Evolutionary conservation across 2,797 vertebrate species (phyloP), one percentile per base, ranked within the genome.

Genomic region (Rhyacichthys aspro): DNA sequence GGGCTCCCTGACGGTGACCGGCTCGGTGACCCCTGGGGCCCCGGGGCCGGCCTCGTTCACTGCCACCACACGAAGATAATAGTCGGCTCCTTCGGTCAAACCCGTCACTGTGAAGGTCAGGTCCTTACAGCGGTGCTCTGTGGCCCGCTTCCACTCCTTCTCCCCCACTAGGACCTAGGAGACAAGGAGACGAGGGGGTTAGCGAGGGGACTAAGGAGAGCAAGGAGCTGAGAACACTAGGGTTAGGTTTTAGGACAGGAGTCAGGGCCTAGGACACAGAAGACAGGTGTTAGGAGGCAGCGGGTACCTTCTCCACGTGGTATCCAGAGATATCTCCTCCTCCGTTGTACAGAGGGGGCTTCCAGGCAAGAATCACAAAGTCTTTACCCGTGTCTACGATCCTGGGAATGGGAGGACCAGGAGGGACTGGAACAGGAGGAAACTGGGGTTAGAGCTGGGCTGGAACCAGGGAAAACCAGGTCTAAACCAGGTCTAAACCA

Each of bases 291-390:
- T 41, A 14, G 7, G 39, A n/a, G 12, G 12, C 14, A 15, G 45
- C 7, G 5, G 3, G n/a, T 45, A 90, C 89, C 85, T 97, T 98
- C 83, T 99, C 96, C 3, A 99, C 90, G 18, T 95, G 95, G 86
- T 99, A 99, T 53, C 98, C 98, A 42, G 91, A 85, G 81, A 99
- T 98, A 58, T 98, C 96, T 68, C 95, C 96, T 75, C 98, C 98
- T n/a, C 98, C 97, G 8, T 97, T 96, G 82, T 94, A 98, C 7
- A 90, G 84, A 4, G 98, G 98, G 19, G 97, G 95, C 37, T 94
- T 90, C 98, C 98, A 99, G 57, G 93, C 93, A 19, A 99, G 83
- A 3, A 96, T 94, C 37, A 98, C 94, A 33, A 90, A 93, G 60
- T 94, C 92, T 59, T 95, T 93, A 23, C 91, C 95, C 12, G 95